Evolutionary conservation across 2,797 vertebrate genomes (phyloP), one percentile per base, ranked within the genome.

Genomic region (Cuculus canorus): DNA sequence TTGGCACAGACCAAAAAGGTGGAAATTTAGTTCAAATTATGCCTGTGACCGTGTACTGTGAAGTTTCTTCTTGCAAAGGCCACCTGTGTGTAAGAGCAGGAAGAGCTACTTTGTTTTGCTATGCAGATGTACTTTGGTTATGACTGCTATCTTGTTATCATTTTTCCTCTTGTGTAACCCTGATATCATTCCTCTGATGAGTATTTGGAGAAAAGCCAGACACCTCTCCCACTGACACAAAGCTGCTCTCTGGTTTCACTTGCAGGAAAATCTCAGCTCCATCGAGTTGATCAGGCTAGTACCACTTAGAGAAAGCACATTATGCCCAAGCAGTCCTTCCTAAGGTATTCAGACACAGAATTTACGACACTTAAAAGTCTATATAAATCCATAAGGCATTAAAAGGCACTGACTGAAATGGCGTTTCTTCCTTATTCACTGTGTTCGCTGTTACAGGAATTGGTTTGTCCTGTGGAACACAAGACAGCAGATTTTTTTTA

Each of bases 1-100:
- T 97, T 96, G 91, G 80, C 76, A 90, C 61, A 88, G 77, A 92
- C 63, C 76, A 68, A 92, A 93, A 64, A 1, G 13, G 43, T 53
- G 69, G 88, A 96, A 91, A 96, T 96, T 76, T 75, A 70, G 57
- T 83, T 94, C 47, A 96, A 33, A 71, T 79, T 79, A 56, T 72
- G 64, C 25, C 17, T 92, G 5, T 33, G 78, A 80, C n/a, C 17
- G 57, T 52, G 90, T 48, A n/a, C 54, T 69, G 41, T 50, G 27
- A 94, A 92, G 45, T 70, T 91, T 75, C 30, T 64, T 71, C 33
- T 77, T 78, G 77, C 53, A 90, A 93, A 95, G 82, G 71, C 65
- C 75, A 92, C 25, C 10, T n/a, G 15, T 4, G 16, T 64, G 25
- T 56, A 88, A 76, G 35, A 78, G 17, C 56, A 82, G 43, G 56